phyloP scores from a whole-genome alignment of 2,888 invertebrate species.

The Andrena fulva region DNA sequence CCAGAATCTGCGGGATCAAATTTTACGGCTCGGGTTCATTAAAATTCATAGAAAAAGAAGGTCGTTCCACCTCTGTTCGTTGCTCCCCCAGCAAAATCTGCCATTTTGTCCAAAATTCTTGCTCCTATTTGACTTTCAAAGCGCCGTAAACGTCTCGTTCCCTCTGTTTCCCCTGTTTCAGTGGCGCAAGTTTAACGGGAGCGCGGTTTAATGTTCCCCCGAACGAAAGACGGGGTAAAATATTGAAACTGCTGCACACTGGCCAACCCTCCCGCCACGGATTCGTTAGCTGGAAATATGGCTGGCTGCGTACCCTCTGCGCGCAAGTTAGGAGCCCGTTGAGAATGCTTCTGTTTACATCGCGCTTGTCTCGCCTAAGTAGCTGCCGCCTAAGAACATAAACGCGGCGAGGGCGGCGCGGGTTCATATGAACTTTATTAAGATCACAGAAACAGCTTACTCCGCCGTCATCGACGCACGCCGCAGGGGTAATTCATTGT shows the following conservation, averaged over 20 bases:
- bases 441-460: constrained; percentile 41
- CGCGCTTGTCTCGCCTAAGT: constrained; percentile 54
- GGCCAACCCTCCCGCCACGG: neutral
- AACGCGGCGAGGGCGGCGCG: neutral
- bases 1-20: neutral
- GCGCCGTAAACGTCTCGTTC: neutral
- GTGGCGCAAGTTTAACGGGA: neutral
- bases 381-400: constrained; percentile 36
- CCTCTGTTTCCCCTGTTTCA: neutral
- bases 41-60: neutral
- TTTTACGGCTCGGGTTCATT: neutral
- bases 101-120: neutral
- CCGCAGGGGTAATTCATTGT: constrained; percentile 36
- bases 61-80: neutral
- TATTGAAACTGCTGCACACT: neutral
- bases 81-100: neutral
- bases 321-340: constrained; percentile 27
- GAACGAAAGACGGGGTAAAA: constrained; percentile 20
- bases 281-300: constrained; percentile 39
- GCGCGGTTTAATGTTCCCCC: constrained; percentile 5
- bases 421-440: constrained; percentile 48
- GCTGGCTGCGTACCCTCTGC: constrained; percentile 1
- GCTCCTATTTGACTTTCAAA: neutral
- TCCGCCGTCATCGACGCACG: constrained; percentile 9
- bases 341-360: constrained; percentile 54